A percentile compares a stretch with the other conserved stretches of the same genome.
Conservation (phyloP, 1,140 invertebrate species). For the Heterodera schachtii region DNA sequence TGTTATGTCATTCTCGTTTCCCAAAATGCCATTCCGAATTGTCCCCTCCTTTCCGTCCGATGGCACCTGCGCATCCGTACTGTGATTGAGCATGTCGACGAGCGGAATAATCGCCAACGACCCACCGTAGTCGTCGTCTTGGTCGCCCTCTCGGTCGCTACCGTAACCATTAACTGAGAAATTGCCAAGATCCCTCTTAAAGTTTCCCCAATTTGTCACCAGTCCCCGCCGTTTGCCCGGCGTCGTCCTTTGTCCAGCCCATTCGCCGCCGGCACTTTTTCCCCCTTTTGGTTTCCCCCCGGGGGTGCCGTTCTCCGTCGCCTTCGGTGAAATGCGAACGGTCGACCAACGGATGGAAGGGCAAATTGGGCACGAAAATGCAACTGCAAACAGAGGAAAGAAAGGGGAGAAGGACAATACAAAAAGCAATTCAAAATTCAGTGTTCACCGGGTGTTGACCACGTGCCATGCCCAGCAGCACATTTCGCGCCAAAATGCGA, state of each 20-base stretch:
- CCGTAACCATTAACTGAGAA: background rate
- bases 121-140: constrained; percentile 66
- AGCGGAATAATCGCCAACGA: constrained; percentile 76
- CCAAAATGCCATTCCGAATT: background rate
- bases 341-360: constrained; percentile 31
- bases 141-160: background rate
- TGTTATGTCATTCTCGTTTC: background rate
- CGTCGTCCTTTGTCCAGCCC: background rate
- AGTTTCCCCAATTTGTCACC: background rate
- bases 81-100: constrained; percentile 80
- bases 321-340: background rate
- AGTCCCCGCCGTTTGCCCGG: too few relatives aligned
- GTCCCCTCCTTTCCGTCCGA: too few relatives aligned
- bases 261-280: background rate
- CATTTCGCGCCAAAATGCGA: constrained; percentile 27
- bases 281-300: background rate
- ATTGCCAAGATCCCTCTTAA: too few relatives aligned
- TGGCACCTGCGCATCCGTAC: constrained; percentile 67
- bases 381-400: constrained; percentile 61
- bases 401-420: background rate
- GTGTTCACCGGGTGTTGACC: constrained; percentile 74
- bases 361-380: constrained; percentile 68
- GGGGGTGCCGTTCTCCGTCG: background rate
- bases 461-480: constrained; percentile 73
- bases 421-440: too few relatives aligned